A percentile compares a stretch with the other conserved stretches of the same genome.
phyloP scores from a whole-genome alignment of 1,140 invertebrate species.

The Rhysida immarginata region DNA sequence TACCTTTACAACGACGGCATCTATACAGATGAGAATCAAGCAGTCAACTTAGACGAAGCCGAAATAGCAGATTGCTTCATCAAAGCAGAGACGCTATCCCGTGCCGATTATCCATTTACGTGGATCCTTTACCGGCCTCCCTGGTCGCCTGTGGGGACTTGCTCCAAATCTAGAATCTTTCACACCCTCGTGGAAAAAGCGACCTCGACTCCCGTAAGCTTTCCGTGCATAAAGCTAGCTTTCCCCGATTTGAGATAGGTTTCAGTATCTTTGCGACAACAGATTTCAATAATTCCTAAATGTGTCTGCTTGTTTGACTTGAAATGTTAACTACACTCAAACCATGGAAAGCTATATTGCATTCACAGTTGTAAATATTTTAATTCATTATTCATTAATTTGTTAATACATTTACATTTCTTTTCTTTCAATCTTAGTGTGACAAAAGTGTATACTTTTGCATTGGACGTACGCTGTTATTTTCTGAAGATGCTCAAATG shows the following conservation, averaged over 20 bases:
- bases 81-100: neutral
- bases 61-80: neutral
- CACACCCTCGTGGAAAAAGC: neutral
- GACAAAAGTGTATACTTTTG: neutral
- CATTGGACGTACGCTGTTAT: neutral
- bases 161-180: neutral
- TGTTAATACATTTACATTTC: no score
- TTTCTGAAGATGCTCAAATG: neutral
- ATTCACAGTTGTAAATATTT: no score
- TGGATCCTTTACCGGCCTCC: neutral
- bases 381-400: no score
- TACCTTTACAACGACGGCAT: neutral
- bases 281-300: no score
- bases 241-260: no score
- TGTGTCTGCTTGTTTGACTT: no score
- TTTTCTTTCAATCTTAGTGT: neutral
- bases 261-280: no score
- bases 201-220: neutral
- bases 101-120: neutral
- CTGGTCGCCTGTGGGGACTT: neutral
- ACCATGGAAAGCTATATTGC: no score
- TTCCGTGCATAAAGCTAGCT: neutral
- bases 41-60: no score
- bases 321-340: no score
- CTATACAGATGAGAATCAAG: no score